phyloP scores from a whole-genome alignment of 2,797 vertebrate species.

The Mormyrus hasselquistii region DNA sequence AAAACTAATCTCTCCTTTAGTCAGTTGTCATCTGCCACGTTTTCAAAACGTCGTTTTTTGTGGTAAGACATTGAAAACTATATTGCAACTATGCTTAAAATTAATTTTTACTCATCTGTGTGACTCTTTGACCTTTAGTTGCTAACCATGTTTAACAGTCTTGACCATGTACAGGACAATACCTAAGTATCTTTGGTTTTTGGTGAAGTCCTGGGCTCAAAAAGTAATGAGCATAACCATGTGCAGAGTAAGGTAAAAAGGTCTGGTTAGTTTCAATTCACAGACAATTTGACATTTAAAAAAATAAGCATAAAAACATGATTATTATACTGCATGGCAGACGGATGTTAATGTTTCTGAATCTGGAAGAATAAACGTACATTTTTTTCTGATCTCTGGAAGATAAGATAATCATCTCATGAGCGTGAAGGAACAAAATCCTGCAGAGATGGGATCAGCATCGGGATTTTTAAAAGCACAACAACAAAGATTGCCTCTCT shows the following conservation, averaged over 20 bases:
- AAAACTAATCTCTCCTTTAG: not conserved
- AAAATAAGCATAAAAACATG: not conserved
- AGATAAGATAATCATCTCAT: not conserved
- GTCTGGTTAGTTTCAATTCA: not conserved
- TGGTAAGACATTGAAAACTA: not conserved
- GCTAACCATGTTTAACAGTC: not conserved
- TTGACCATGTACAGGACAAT: not conserved
- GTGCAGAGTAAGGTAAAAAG: not conserved
- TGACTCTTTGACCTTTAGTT: not conserved
- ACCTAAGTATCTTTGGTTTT: not conserved
- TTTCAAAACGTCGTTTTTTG: not conserved
- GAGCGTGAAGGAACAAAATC: not conserved
- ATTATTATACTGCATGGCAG: not conserved
- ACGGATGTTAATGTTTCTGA: not conserved
- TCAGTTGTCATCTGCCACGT: not conserved
- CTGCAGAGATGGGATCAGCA: not conserved
- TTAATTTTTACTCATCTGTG: not conserved
- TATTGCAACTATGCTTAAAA: not conserved
- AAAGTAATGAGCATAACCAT: too few relatives aligned
- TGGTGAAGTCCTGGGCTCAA: not conserved
- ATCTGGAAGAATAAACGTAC: not conserved
- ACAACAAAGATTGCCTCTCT: slow-evolving; percentile 6
- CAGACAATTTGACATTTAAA: not conserved
- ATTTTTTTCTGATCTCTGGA: not conserved
- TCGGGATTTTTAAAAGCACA: slow-evolving; percentile 9